Base-by-base conservation (phyloP, 2,888 invertebrate species). In the Hyppa rectilinea region DNA sequence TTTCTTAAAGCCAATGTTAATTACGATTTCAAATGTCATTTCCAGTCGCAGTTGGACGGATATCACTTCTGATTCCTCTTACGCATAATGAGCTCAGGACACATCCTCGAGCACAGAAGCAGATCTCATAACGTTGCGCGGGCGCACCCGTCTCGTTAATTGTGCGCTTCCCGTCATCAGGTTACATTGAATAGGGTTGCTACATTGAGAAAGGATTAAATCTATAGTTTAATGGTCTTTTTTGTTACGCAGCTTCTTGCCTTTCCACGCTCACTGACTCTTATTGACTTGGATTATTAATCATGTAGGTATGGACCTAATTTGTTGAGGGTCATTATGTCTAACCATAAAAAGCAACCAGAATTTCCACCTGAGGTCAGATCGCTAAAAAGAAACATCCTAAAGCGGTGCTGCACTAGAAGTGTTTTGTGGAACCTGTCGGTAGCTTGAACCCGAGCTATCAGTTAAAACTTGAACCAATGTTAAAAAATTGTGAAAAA, bases 101-200 rank as follows among this genome's bases (percentile, higher is more conserved):
- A 64, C 63, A 76, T 79, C 78, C 70, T 81, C 45, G 47, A 63
- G 74, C 17, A 81, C 81, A 79, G 79, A 71, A 81, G 81, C 78
- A 76, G 81, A 81, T 77, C 79, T 81, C 79, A 81, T 79, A 77
- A 67, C 71, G 81, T 50, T 70, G 78, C 81, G 78, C 78, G 52
- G 43, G 81, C 79, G 79, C 79, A 81, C 78, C 80, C 83, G 84
- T 84, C 84, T 76, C 82, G 78, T 83, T 90, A 90, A 90, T 90
- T 88, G 89, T 83, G 75, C 69, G 81, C 82, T 87, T 90, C 90
- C 90, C 86, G 90, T 81, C 85, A 85, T 90, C 87, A 83, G 66
- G 85, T 89, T 89, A 86, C 89, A 84, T 68, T 31, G 2, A 9
- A 31, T 69, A 84, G 83, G 84, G 85, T 26, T 85, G 82, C 0